Evolutionary conservation across 2,888 invertebrate genomes (phyloP).

Genomic region (Timema podura): DNA sequence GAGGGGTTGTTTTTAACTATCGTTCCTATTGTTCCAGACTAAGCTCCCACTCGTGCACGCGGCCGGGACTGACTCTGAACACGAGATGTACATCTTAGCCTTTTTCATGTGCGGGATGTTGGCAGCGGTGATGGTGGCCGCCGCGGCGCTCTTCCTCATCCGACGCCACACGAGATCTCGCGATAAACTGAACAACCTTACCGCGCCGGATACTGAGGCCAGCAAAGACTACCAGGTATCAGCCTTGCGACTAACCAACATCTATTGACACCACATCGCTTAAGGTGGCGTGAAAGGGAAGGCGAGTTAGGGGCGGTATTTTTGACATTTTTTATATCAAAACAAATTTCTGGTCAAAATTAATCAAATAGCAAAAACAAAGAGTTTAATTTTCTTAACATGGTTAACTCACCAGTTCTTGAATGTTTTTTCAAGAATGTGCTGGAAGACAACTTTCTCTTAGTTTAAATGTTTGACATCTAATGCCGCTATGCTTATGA

Average conservation of each 20-base stretch:
- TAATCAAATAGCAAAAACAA: too few species aligned
- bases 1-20: too few species aligned
- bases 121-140: conserved; percentile 56
- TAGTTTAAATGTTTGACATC: too few species aligned
- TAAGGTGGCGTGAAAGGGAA: too few species aligned
- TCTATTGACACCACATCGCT: neutral
- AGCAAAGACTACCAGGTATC: conserved; percentile 86
- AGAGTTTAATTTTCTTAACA: too few species aligned
- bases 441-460: too few species aligned
- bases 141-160: conserved; percentile 65
- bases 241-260: neutral
- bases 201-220: conserved; percentile 70
- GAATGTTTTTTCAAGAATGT: too few species aligned
- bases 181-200: conserved; percentile 76
- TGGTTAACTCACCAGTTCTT: too few species aligned
- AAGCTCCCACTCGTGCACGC: conserved; percentile 48
- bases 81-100: conserved; percentile 50
- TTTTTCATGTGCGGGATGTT: conserved; percentile 61
- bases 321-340: too few species aligned
- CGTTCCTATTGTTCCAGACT: conserved; percentile 40
- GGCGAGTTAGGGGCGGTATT: too few species aligned
- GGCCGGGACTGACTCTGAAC: conserved; percentile 35
- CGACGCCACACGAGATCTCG: conserved; percentile 70
- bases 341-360: too few species aligned
- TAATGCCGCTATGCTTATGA: too few species aligned